phyloP scores from a whole-genome alignment of 2,797 vertebrate genomes.

The Apodemus agrarius region DNA sequence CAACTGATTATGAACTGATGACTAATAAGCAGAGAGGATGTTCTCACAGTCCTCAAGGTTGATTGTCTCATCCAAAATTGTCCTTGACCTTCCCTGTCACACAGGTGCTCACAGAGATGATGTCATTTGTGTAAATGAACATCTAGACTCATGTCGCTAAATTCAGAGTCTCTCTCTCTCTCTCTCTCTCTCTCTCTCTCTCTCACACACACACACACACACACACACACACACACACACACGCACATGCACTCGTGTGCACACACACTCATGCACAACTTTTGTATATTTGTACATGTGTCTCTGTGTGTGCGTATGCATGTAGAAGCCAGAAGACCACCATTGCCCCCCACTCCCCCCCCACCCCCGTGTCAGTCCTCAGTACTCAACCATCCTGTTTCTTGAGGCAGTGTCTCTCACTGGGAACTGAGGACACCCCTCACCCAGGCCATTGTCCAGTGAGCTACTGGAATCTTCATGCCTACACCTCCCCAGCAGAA shows the following conservation, averaged over 20 bases:
- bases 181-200: rapidly evolving
- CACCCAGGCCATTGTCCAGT: neutral
- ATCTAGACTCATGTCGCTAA: rapidly evolving
- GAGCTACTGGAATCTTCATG: no score
- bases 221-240: neutral
- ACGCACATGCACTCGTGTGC: no score
- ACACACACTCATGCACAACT: neutral
- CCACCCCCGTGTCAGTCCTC: neutral
- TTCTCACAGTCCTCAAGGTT: no score
- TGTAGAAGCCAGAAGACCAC: neutral
- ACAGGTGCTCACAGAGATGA: neutral
- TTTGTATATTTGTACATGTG: neutral
- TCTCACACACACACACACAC: no score
- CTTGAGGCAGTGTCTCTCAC: neutral
- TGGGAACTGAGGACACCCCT: neutral
- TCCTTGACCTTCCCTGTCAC: neutral
- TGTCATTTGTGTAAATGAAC: neutral
- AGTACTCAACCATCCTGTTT: neutral
- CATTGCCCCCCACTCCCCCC: no score
- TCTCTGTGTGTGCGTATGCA: neutral
- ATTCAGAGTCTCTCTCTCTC: no score
- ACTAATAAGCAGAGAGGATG: neutral
- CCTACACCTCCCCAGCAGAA: neutral
- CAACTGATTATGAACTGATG: neutral
- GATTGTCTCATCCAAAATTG: neutral